Conservation (phyloP, 92 coral and sea anemone genomes). For the Epizoanthus scotinus region DNA sequence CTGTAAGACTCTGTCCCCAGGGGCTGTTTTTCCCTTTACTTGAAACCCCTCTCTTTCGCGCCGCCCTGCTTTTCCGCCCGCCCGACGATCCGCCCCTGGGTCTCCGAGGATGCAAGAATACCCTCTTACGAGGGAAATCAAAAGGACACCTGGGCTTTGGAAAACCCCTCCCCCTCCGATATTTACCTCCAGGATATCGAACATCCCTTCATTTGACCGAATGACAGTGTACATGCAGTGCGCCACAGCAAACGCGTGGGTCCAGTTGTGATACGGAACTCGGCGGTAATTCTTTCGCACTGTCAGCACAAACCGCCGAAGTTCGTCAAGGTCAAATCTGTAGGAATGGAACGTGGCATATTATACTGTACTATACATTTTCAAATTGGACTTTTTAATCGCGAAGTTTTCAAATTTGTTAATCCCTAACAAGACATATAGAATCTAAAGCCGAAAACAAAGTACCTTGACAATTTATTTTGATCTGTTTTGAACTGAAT, state of each 20-base stretch:
- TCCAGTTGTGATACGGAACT: slow-evolving; percentile 99
- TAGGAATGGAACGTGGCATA: background rate
- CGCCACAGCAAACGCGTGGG: slow-evolving; percentile 98
- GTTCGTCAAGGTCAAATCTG: slow-evolving; percentile 93
- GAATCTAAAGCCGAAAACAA: background rate
- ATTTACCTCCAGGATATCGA: slow-evolving; percentile 86
- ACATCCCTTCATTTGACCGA: slow-evolving; percentile 80
- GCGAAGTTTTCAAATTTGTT: too few relatives aligned
- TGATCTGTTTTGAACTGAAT: background rate
- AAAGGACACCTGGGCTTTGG: background rate
- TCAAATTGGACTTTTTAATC: too few relatives aligned
- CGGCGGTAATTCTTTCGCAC: slow-evolving; percentile 94
- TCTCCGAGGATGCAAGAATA: too few relatives aligned
- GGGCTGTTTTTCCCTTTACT: too few relatives aligned
- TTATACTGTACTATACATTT: background rate
- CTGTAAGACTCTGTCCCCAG: too few relatives aligned
- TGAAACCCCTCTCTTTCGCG: too few relatives aligned
- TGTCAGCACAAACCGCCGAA: slow-evolving; percentile 87
- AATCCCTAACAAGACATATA: too few relatives aligned
- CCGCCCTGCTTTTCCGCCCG: too few relatives aligned
- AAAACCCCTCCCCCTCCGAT: background rate
- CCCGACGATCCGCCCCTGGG: too few relatives aligned
- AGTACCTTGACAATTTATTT: background rate
- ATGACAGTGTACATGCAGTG: slow-evolving; percentile 97
- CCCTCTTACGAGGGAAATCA: background rate